Evolutionary conservation across 2,888 invertebrate genomes (phyloP), one percentile per base, ranked within the genome.

Genomic region (Amblyjoppa fuscipennis): DNA sequence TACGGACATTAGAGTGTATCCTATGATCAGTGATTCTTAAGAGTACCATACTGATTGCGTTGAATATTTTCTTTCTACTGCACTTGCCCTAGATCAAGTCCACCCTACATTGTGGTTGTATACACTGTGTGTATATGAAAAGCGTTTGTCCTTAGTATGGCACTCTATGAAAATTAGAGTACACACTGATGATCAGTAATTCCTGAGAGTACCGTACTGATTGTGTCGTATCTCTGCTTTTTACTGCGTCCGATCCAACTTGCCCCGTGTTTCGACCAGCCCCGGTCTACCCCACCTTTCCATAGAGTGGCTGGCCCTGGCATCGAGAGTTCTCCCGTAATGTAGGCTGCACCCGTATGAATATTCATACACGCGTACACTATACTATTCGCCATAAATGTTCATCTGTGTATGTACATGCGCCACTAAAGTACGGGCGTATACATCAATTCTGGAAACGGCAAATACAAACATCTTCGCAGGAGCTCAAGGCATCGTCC

Each of bases 331-430:
- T 49, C 53, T 56, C 34, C 16, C 66, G 68, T 78, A 78, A 83
- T 83, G 78, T 83, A 73, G 73, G 68, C 25, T 41, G 49, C 77
- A 59, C 64, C 71, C 28, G 38, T 68, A 83, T 83, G 77, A 83
- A 83, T 78, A 83, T 83, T 78, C 77, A 83, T 68, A 20, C 71
- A 2, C 45, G 25, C 13, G 61, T 61, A 61, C 61, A 31, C 13
- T 61, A 41, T 41, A 61, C 61, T 16, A 6, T 28, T 31, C 4
- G 4, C 59, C 68, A 45, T 71, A 59, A 51, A 73, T 53, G 31
- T 56, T 31, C 49, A 20, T 56, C 34, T 73, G 53, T 25, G 20
- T 56, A 31, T 16, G 53, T 64, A 31, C 31, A 64, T 1, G 64
- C 31, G 31, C 16, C 6, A 16, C 13, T 16, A 16, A 64, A 31